Evolutionary conservation across 2,888 invertebrate species (phyloP), one percentile per base, ranked within the genome.

Genomic region (Melitaea athalia): DNA sequence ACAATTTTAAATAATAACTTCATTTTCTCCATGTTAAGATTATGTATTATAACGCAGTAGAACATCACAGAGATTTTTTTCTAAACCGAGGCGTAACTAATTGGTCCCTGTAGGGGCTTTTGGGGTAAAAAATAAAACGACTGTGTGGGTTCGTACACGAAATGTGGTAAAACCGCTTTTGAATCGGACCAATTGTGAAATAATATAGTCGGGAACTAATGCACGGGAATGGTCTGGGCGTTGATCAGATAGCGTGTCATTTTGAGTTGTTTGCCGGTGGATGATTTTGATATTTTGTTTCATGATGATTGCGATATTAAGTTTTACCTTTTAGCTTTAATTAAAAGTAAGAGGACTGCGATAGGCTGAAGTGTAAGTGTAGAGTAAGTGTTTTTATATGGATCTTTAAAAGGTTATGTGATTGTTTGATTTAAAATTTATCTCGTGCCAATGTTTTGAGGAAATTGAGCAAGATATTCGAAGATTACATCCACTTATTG

Each of bases 1-100:
- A 49, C 5, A 14, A 42, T 65, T 63, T 64, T 17, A 12, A 24
- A 33, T 63, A 61, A 67, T 66, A 70, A 72, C 65, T 66, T 68
- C 65, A 72, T 72, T 70, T 70, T 52, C 72, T 42, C 64, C 57
- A 24, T 55, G 59, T 68, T 57, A 55, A 59, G 63, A 68, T 31
- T 49, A 64, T 15, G 33, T 31, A 67, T 71, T 67, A 63, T 67
- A 62, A 61, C 59, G 45, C 66, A 61, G 55, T 52, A 24, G 62
- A 63, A 55, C 62, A 61, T 53, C 72, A 75, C 70, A 74, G 70
- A 68, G 75, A 72, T 81, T 80, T 83, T n/a, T 82, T 83, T 80
- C 81, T 85, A 78, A 79, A 86, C 81, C 81, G 82, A 80, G 81
- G 82, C 88, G 86, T 86, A 80, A 86, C 91, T 89, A 91, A 91